Evolutionary conservation across 2,797 vertebrate genomes (phyloP).

Genomic region (Hybognathus amarus): DNA sequence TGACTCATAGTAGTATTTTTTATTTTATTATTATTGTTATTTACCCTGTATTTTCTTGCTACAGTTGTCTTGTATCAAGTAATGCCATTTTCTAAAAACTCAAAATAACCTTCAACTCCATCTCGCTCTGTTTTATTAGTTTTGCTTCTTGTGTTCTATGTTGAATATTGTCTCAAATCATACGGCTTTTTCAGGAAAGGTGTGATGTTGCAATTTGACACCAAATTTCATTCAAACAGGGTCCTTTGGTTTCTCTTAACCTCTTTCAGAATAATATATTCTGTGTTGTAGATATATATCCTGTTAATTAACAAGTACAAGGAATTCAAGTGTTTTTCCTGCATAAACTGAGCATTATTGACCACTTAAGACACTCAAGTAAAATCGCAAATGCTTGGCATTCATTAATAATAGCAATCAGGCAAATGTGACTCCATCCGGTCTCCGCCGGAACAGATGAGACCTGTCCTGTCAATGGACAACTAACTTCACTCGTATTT

Average conservation of each 20-base stretch:
- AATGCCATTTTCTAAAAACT: not conserved
- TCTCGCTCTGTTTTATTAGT: not conserved
- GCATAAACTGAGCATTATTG: not conserved
- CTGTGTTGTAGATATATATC: not conserved
- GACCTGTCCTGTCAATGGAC: slow-evolving; percentile 25
- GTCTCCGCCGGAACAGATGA: not conserved
- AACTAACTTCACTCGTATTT: slow-evolving; percentile 44
- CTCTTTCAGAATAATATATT: not conserved
- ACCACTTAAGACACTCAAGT: slow-evolving; percentile 6
- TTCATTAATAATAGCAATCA: not conserved
- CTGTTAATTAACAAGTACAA: not conserved
- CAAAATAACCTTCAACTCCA: not conserved
- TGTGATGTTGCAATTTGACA: not conserved
- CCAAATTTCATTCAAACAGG: not conserved
- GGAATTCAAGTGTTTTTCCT: not conserved
- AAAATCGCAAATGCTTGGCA: not conserved
- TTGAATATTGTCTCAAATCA: not conserved
- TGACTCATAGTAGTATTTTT: not conserved
- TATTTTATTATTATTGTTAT: not conserved
- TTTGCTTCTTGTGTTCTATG: not conserved
- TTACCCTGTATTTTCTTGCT: too few species aligned
- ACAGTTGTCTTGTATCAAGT: not conserved
- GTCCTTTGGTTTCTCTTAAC: not conserved
- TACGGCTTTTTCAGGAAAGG: not conserved
- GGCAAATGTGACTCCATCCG: slow-evolving; percentile 3